phyloP scores from a whole-genome alignment of 2,888 invertebrate species.

The Cephus rjabovi region DNA sequence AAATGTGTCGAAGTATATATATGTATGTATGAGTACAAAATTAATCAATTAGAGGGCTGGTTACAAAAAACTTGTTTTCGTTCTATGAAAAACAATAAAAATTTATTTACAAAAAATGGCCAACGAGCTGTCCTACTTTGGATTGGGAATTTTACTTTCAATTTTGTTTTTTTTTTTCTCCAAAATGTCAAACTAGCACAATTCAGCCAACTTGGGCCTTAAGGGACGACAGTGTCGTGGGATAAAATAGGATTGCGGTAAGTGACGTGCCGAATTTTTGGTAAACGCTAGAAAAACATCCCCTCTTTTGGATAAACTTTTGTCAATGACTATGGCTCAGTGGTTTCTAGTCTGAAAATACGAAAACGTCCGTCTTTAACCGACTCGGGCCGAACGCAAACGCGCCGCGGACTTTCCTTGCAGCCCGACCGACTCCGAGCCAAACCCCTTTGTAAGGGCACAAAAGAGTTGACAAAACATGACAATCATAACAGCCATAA shows the following conservation, averaged over 20 bases:
- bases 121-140: neutral
- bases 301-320: constrained; percentile 20
- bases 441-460: constrained; percentile 42
- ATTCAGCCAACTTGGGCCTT: neutral
- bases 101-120: neutral
- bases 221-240: neutral
- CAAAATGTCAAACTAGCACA: neutral
- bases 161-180: constrained; percentile 9
- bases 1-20: neutral
- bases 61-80: neutral
- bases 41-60: neutral
- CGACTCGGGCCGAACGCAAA: neutral
- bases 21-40: neutral
- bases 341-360: neutral
- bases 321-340: constrained; percentile 21
- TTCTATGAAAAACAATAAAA: neutral
- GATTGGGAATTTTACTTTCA: neutral
- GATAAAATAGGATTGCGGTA: constrained; percentile 24
- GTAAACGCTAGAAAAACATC: constrained; percentile 42
- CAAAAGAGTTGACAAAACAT: constrained; percentile 63
- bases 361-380: neutral
- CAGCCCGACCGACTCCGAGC: constrained; percentile 16
- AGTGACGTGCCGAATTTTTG: constrained; percentile 52
- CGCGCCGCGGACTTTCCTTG: neutral
- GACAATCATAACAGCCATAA: constrained; percentile 56